These are phyloP conservation scores for Grus americana DNA, from an alignment of 2,113 vertebrate genomes.

Conservation along the genomic window DNA sequence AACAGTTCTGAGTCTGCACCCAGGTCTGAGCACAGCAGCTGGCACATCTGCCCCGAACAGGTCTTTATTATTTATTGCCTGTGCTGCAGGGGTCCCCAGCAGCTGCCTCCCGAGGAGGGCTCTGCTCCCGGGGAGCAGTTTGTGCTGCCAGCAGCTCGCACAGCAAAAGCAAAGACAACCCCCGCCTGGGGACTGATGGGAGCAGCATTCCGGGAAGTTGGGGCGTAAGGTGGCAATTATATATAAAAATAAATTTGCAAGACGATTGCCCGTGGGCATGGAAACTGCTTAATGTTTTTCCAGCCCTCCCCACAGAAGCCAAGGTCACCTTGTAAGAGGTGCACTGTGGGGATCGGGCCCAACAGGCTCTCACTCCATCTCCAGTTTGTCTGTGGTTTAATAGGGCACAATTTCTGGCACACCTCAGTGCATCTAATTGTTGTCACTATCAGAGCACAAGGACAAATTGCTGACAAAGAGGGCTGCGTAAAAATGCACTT, in stretches of 20 bases:
- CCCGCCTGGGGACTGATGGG: background rate
- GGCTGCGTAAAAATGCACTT: conserved; percentile 40
- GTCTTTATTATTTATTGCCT: background rate
- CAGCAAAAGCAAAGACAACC: background rate
- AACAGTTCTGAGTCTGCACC: background rate
- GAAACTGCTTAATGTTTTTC: background rate
- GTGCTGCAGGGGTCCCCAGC: background rate
- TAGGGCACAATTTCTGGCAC: conserved; percentile 1
- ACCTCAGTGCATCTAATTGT: conserved; percentile 33
- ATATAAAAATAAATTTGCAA: background rate
- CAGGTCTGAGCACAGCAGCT: background rate
- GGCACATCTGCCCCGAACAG: background rate
- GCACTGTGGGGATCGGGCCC: background rate
- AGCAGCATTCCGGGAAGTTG: background rate
- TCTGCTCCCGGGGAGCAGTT: background rate
- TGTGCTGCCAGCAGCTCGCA: background rate
- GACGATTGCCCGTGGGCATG: background rate
- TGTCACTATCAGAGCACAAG: conserved; percentile 55
- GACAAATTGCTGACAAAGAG: conserved; percentile 59
- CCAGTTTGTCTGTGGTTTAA: conserved; percentile 1
- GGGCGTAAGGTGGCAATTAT: background rate
- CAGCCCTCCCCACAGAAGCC: background rate
- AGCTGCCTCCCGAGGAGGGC: background rate
- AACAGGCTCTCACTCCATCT: background rate
- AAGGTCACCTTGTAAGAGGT: background rate